Base-by-base conservation (phyloP, 1,140 invertebrate species). In the Rhyacophila brunnea region DNA sequence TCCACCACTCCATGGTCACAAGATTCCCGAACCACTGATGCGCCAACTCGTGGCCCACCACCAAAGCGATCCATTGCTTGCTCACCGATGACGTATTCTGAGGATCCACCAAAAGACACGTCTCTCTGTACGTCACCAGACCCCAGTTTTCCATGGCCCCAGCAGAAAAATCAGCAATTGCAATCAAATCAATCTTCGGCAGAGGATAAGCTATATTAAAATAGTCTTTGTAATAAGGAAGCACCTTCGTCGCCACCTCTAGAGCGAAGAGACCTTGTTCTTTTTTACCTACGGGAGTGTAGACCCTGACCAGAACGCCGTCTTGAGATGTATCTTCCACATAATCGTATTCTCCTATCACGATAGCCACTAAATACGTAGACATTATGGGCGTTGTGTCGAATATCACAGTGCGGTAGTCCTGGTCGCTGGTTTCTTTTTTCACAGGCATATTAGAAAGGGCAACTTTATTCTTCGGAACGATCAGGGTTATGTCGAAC, bases 141-240 rank as follows among this genome's bases (percentile, higher is more conserved):
- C 94, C 95, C 95, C 95, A 98, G 75, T 98, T 97, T 75, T 98
- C 95, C 95, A 98, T 98, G 36, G 94, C 95, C 60, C 93, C 92
- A 32, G 86, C 84, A 28, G 89, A 88, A 67, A 96, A 98, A 72
- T 98, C 95, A 13, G 94, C 87, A 69, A 98, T 92, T 19, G 94
- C 94, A 68, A 98, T 93, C 40, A 96, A 83, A 79, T 99, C 96
- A 69, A 96, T 90, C 75, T 99, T 98, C 7, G 95, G 94, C 36
- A 99, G 74, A 0, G 95, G 95, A 81, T 98, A 99, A 1, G 92
- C 88, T 63, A 98, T 93, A 56, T 92, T 85, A 75, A 98, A 98
- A 70, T 97, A 97, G 18, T 93, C 85, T 66, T 95, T 95, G 73
- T 96, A 98, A 70, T 92, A 98, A 0, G 93, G 91, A 15, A 98